phyloP scores from a whole-genome alignment of 1,140 invertebrate genomes.

The Leucophenga varia region DNA sequence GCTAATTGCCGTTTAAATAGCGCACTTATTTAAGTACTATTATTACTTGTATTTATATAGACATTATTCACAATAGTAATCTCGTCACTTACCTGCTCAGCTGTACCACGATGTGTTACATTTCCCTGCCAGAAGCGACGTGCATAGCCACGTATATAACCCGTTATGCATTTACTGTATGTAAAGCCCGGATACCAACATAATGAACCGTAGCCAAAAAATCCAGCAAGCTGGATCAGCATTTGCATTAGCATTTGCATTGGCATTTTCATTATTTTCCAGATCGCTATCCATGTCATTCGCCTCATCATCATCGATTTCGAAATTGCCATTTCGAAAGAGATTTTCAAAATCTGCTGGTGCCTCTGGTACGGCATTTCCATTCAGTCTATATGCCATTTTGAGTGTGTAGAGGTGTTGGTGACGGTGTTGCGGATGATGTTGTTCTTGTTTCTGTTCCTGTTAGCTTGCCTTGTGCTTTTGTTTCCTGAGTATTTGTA shows the following conservation, averaged over 20 bases:
- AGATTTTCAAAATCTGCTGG: conserved; percentile 44
- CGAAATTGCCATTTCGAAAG: conserved; percentile 37
- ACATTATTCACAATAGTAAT: no score
- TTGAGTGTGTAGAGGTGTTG: neutral
- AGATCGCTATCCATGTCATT: conserved; percentile 17
- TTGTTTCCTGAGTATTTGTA: neutral
- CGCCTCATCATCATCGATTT: conserved; percentile 25
- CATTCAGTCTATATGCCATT: no score
- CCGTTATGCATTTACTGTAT: conserved; percentile 69
- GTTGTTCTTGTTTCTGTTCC: neutral
- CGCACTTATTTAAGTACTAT: no score
- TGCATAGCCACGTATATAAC: conserved; percentile 68
- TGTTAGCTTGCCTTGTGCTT: neutral
- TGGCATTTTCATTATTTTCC: conserved; percentile 12
- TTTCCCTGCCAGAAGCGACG: conserved; percentile 88
- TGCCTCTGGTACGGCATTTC: conserved; percentile 17
- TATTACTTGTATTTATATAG: no score
- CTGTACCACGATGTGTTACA: conserved; percentile 75
- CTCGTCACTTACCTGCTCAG: conserved; percentile 71
- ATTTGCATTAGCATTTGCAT: conserved; percentile 9
- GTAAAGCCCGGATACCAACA: conserved; percentile 87
- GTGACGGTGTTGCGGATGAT: conserved; percentile 11
- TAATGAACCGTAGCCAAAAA: conserved; percentile 83
- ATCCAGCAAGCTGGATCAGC: conserved; percentile 64
- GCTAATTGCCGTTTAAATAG: no score